These are phyloP conservation scores for Phortica okadai DNA, from an alignment of 2,888 invertebrate genomes.

Conservation along the genomic window DNA sequence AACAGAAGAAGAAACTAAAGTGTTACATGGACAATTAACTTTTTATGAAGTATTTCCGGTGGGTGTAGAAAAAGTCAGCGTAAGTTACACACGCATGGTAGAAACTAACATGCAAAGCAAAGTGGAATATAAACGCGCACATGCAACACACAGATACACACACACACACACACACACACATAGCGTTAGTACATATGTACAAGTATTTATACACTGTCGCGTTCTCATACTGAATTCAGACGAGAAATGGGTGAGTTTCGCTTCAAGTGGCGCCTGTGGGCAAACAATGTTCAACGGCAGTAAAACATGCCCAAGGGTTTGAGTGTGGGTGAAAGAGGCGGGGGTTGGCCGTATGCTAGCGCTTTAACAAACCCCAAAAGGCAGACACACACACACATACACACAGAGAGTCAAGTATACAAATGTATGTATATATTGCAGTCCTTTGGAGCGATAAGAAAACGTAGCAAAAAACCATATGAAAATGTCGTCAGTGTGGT, in stretches of 20 bases:
- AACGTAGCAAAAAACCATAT: background rate
- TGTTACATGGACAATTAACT: slow-evolving; percentile 72
- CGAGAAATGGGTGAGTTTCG: background rate
- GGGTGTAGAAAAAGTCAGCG: slow-evolving; percentile 57
- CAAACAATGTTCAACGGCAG: background rate
- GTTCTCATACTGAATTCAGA: background rate
- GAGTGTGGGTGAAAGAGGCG: background rate
- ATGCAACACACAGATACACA: slow-evolving; percentile 41
- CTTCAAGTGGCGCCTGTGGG: slow-evolving; percentile 17
- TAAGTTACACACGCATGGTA: slow-evolving; percentile 40
- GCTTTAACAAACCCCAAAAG: background rate
- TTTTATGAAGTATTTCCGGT: slow-evolving; percentile 72
- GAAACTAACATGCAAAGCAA: slow-evolving; percentile 48
- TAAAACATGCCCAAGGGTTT: background rate
- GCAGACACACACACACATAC: background rate
- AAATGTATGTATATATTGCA: background rate
- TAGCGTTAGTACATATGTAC: background rate
- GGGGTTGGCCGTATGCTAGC: background rate
- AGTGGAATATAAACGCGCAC: slow-evolving; percentile 24
- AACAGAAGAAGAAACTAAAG: slow-evolving; percentile 54
- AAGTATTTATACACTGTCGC: background rate
- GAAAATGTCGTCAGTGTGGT: slow-evolving; percentile 36
- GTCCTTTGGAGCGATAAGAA: slow-evolving; percentile 26
- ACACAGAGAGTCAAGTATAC: slow-evolving; percentile 20
- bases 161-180: slow-evolving; percentile 15